phyloP scores from a whole-genome alignment of 2,888 invertebrate genomes.

The Trichopoda pennipes region DNA sequence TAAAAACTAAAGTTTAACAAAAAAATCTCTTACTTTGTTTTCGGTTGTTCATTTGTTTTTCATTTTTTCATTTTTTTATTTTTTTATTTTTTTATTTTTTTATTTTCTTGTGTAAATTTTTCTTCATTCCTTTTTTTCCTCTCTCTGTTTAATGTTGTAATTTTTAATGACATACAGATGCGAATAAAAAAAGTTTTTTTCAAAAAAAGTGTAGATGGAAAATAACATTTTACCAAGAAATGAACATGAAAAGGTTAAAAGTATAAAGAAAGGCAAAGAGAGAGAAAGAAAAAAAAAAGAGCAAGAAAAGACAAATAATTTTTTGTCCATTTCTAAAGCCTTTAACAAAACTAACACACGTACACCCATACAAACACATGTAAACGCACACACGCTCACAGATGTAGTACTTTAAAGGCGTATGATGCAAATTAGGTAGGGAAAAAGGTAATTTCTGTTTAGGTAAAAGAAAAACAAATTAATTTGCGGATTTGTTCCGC shows the following conservation, averaged over 20 bases:
- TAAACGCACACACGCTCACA: background rate
- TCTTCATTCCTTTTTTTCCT: background rate
- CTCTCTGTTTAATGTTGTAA: constrained; percentile 61
- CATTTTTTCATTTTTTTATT: background rate
- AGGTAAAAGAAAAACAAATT: background rate
- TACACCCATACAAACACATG: background rate
- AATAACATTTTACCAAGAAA: constrained; percentile 42
- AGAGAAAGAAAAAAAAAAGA: constrained; percentile 11
- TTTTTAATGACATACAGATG: constrained; percentile 65
- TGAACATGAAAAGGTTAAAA: constrained; percentile 36
- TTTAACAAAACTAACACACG: constrained; percentile 1
- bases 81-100: background rate
- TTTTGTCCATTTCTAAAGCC: constrained; percentile 31
- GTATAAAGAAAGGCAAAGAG: constrained; percentile 3
- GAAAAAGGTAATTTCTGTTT: background rate
- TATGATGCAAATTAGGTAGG: background rate
- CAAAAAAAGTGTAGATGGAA: constrained; percentile 24
- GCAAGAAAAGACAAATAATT: constrained; percentile 45
- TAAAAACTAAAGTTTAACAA: constrained; percentile 9
- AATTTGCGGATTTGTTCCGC: no score
- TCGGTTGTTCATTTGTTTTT: constrained; percentile 28
- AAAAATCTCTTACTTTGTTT: constrained; percentile 51
- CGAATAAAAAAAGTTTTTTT: constrained; percentile 33
- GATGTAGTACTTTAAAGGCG: background rate
- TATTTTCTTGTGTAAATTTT: constrained; percentile 8